These are phyloP conservation scores for Nomada hirtipes DNA, from an alignment of 2,888 invertebrate species.

Conservation along the genomic window DNA sequence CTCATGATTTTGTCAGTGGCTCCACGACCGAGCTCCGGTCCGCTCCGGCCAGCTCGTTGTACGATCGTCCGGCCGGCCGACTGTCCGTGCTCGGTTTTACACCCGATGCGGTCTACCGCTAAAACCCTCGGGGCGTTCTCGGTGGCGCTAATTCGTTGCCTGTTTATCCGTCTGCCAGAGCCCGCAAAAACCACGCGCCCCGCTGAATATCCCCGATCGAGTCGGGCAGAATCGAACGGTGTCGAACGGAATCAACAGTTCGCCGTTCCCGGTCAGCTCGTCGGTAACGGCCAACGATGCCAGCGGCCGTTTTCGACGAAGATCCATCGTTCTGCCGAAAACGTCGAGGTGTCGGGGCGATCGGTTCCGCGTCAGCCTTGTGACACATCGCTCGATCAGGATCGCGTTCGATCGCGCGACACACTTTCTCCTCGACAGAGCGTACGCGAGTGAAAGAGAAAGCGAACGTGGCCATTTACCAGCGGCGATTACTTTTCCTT, in stretches of 20 bases:
- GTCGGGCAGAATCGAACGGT: too few relatives aligned
- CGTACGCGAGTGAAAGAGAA: constrained; percentile 43
- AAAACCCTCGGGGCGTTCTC: constrained; percentile 62
- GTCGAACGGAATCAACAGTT: too few relatives aligned
- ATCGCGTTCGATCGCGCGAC: constrained; percentile 20
- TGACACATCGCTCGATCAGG: not conserved
- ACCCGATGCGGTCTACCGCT: constrained; percentile 73
- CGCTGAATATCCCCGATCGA: too few relatives aligned
- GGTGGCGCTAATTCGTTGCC: constrained; percentile 1
- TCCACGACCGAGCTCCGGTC: constrained; percentile 32
- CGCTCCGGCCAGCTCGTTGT: constrained; percentile 13
- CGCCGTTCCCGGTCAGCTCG: not conserved
- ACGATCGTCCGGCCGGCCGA: constrained; percentile 25
- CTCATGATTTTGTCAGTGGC: constrained; percentile 83
- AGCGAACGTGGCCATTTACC: constrained; percentile 14
- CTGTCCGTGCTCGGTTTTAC: constrained; percentile 34
- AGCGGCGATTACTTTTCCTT: not conserved
- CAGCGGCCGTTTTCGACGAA: not conserved
- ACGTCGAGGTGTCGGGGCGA: not conserved
- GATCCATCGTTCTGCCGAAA: too few relatives aligned
- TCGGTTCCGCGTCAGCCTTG: not conserved
- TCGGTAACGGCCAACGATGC: not conserved
- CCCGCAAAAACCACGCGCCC: too few relatives aligned
- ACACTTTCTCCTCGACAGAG: constrained; percentile 41
- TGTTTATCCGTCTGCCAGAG: not conserved